phyloP scores from a whole-genome alignment of 2,113 vertebrate species.

The Theristicus caerulescens region DNA sequence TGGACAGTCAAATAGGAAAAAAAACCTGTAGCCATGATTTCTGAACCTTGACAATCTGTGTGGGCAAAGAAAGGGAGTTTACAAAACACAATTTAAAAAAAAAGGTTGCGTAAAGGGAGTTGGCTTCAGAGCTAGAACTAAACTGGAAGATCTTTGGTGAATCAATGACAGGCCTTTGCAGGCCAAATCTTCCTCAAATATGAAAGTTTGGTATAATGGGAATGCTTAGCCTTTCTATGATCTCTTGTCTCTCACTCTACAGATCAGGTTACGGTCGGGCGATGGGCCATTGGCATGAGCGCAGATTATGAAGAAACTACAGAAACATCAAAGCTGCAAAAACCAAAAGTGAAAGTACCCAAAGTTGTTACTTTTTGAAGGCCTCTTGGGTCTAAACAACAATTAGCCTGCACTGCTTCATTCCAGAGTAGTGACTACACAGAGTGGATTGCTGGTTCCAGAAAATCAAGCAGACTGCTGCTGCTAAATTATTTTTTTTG shows the following conservation, averaged over 20 bases:
- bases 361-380: constrained; percentile 88
- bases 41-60: neutral
- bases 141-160: neutral
- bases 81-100: neutral
- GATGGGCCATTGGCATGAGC: constrained; percentile 87
- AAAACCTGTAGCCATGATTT: neutral
- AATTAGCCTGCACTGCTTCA: neutral
- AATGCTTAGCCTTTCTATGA: neutral
- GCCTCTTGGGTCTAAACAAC: neutral
- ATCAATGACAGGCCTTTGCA: neutral
- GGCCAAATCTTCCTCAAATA: neutral
- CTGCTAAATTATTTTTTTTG: neutral
- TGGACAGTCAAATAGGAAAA: neutral
- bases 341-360: constrained; percentile 68
- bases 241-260: neutral
- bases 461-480: neutral
- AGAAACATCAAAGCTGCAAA: constrained; percentile 66
- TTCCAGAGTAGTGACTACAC: neutral
- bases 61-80: neutral
- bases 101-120: neutral
- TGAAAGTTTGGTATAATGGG: neutral
- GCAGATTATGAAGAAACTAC: constrained; percentile 88
- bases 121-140: neutral
- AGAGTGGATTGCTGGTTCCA: neutral
- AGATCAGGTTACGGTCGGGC: constrained; percentile 86